A percentile compares a stretch with the other conserved stretches of the same genome.
Conservation (phyloP, 2,113 vertebrate species). For the Actinemys pallida region DNA sequence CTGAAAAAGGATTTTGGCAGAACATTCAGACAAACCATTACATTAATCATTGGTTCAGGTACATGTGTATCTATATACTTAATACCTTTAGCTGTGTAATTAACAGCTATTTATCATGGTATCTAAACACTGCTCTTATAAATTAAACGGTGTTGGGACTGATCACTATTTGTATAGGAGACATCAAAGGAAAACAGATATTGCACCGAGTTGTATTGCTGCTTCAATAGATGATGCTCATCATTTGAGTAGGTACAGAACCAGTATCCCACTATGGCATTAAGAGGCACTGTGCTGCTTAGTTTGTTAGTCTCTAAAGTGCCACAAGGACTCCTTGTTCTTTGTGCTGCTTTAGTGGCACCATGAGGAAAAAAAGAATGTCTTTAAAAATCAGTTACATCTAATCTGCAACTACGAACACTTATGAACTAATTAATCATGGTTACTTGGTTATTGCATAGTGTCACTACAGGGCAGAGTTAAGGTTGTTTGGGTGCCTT, state of each 20-base stretch:
- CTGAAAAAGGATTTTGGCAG: neutral
- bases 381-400: neutral
- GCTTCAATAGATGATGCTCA: neutral
- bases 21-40: neutral
- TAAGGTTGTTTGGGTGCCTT: neutral
- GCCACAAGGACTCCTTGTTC: too few relatives aligned
- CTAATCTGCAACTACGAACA: neutral
- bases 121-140: neutral
- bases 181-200: neutral
- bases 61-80: neutral
- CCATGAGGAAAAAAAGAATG: too few relatives aligned
- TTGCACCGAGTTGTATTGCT: neutral
- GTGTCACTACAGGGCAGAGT: neutral
- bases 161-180: neutral
- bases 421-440: neutral
- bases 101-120: neutral
- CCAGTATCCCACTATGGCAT: neutral
- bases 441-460: neutral
- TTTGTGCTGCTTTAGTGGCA: neutral
- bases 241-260: too few relatives aligned
- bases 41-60: neutral
- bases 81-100: neutral
- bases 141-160: too few relatives aligned
- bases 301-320: too few relatives aligned
- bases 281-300: neutral